Conservation (phyloP, 2,797 vertebrate species). For the Bovichtus variegatus region DNA sequence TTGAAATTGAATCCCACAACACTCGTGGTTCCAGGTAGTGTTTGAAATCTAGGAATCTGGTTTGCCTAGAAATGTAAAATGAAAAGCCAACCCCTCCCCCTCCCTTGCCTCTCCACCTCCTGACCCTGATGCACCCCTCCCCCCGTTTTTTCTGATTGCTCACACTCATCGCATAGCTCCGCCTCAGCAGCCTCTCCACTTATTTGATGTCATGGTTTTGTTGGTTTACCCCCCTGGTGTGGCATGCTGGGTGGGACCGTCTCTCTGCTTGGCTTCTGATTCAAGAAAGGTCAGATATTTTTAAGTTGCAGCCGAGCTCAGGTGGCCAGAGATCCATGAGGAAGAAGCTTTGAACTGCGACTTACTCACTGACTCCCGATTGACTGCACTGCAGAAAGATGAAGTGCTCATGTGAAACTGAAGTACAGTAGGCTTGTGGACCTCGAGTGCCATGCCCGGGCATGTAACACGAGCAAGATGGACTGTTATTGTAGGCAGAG, state of each 20-base stretch:
- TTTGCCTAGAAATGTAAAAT: conserved; percentile 60
- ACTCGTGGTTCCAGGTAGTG: conserved; percentile 23
- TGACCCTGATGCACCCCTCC: conserved; percentile 68
- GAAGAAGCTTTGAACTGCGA: conserved; percentile 47
- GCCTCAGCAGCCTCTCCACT: conserved; percentile 64
- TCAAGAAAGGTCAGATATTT: conserved; percentile 68
- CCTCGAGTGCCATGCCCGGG: conserved; percentile 59
- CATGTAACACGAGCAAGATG: conserved; percentile 69
- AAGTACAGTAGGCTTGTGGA: conserved; percentile 59
- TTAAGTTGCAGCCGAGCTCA: conserved; percentile 58
- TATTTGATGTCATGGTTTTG: conserved; percentile 73
- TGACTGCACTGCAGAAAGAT: conserved; percentile 33
- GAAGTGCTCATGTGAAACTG: conserved; percentile 50
- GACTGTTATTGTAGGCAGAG: conserved; percentile 63
- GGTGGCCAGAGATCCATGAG: conserved; percentile 42
- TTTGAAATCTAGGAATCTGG: conserved; percentile 53
- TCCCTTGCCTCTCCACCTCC: conserved; percentile 63
- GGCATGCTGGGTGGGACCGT: conserved; percentile 61
- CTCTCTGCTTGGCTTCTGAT: conserved; percentile 40
- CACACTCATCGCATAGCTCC: conserved; percentile 64
- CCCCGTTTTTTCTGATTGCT: conserved; percentile 48
- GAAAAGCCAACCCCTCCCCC: conserved; percentile 52
- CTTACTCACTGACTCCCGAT: conserved; percentile 47
- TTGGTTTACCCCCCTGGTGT: conserved; percentile 68
- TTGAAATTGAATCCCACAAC: neutral